Conservation (phyloP, 2,888 invertebrate species). For the Cabera pusaria region DNA sequence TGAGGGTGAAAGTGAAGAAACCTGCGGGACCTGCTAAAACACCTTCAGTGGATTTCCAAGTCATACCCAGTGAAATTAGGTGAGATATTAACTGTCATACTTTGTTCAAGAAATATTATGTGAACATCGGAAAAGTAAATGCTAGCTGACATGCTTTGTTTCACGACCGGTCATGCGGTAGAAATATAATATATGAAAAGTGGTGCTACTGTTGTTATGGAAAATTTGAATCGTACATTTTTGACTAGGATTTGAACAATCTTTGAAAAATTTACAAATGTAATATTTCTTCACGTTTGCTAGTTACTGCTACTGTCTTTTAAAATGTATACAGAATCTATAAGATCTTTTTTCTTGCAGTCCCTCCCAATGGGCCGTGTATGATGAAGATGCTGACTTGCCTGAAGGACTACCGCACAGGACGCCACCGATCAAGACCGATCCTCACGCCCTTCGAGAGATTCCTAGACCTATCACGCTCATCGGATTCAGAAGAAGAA, state of each 20-base stretch:
- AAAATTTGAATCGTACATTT: too few relatives aligned
- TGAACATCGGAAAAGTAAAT: too few relatives aligned
- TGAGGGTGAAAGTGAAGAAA: conserved; percentile 45
- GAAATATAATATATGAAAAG: too few relatives aligned
- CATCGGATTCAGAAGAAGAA: conserved; percentile 46
- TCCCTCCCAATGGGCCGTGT: conserved; percentile 73
- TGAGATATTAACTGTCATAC: conserved; percentile 38
- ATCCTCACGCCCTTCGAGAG: conserved; percentile 70
- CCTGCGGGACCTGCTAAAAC: conserved; percentile 59
- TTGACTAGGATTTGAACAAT: too few relatives aligned
- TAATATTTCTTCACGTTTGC: too few relatives aligned
- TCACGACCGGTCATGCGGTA: too few relatives aligned
- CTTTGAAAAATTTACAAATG: too few relatives aligned
- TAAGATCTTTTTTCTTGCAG: conserved; percentile 48
- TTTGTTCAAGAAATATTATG: too few relatives aligned
- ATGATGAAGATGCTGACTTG: conserved; percentile 66
- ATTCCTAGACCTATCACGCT: conserved; percentile 69
- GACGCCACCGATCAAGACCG: conserved; percentile 64
- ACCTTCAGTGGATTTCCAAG: conserved; percentile 72
- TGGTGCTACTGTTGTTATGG: too few relatives aligned
- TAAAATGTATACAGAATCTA: too few relatives aligned
- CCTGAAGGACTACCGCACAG: conserved; percentile 49
- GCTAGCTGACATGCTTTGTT: too few relatives aligned
- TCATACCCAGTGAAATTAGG: conserved; percentile 79
- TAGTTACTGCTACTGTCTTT: too few relatives aligned